Evolutionary conservation across 2,797 vertebrate genomes (phyloP), one percentile per base, ranked within the genome.

Genomic region (Pipistrellus pygmaeus): DNA sequence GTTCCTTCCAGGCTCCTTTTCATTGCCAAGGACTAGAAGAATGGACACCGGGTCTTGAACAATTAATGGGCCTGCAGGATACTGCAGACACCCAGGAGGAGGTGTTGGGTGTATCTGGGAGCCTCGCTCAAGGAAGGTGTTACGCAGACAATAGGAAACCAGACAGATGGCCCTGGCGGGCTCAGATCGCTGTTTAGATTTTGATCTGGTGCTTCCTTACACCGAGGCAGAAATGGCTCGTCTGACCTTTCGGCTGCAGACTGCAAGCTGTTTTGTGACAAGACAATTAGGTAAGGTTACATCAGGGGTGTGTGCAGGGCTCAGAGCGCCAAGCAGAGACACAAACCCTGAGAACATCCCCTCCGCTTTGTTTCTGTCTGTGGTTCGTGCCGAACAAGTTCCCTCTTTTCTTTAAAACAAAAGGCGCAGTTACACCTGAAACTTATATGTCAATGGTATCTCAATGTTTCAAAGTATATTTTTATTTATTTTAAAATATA

Each of bases 281-380:
- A 95, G 95, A 96, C 94, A 91, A 96, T 97, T 90, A 96, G 95
- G 93, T 97, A 95, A 95, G 88, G 87, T 95, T 95, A 97, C 77
- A 94, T 80, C 84, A 57, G 71, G 55, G 78, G 57, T 88, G 77
- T 89, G 55, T 89, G 48, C 86, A 82, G 76, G 78, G 80, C 90
- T 84, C 76, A 1, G 44, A 53, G n/a, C 18, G 85, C 73, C 93
- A 88, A n/a, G 23, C 60, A 8, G 57, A 53, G 44, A 32, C 75
- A 46, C 60, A 41, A 1, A 7, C 57, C 81, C 93, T 84, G 53
- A 64, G 53, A 82, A 80, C 8, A 69, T 11, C 66, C 35, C 77
- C 78, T 62, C 48, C 68, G 81, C 76, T 62, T n/a, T 8, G 2
- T 17, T 32, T 44, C 55, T 71, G 38, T 53, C 90, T 68, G 15